Percentiles rank a stretch among this genome's conserved stretches.
Conservation (phyloP, 2,797 vertebrate genomes). For the Poeciliopsis presidionis region DNA sequence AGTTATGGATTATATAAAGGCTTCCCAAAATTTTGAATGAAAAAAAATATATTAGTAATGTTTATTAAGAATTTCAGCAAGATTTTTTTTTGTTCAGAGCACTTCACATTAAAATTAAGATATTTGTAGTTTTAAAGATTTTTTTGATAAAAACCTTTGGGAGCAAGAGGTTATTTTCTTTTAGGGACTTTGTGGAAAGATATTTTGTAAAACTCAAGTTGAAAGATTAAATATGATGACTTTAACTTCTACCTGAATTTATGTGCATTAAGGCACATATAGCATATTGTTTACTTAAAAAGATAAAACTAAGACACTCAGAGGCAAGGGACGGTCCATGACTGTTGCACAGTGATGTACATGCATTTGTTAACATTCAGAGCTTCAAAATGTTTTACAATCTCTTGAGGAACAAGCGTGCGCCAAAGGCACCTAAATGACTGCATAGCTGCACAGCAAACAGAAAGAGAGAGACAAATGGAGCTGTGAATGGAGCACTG, state of each 20-base stretch:
- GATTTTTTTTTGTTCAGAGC: background rate
- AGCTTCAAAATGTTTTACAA: background rate
- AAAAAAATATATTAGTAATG: background rate
- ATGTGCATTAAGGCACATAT: background rate
- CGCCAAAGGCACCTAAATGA: background rate
- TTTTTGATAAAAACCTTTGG: background rate
- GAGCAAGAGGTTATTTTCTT: background rate
- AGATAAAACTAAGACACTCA: background rate
- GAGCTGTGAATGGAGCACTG: slow-evolving; percentile 22
- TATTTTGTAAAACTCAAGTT: background rate
- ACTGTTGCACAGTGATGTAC: background rate
- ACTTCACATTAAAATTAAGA: too few species aligned
- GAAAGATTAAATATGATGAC: background rate
- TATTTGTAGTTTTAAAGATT: background rate
- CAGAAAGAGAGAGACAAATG: background rate
- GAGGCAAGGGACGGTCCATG: background rate
- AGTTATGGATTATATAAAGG: background rate
- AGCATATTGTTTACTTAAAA: background rate
- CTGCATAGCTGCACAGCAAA: slow-evolving; percentile 11
- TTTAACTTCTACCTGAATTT: background rate
- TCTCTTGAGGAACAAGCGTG: background rate
- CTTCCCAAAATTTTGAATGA: background rate
- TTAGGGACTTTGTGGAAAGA: background rate
- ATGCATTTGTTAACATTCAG: background rate
- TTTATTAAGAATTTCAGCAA: background rate